Percentiles rank a stretch among this genome's conserved stretches.
Conservation (phyloP, 1,140 invertebrate species). For the Ectropis grisescens region DNA sequence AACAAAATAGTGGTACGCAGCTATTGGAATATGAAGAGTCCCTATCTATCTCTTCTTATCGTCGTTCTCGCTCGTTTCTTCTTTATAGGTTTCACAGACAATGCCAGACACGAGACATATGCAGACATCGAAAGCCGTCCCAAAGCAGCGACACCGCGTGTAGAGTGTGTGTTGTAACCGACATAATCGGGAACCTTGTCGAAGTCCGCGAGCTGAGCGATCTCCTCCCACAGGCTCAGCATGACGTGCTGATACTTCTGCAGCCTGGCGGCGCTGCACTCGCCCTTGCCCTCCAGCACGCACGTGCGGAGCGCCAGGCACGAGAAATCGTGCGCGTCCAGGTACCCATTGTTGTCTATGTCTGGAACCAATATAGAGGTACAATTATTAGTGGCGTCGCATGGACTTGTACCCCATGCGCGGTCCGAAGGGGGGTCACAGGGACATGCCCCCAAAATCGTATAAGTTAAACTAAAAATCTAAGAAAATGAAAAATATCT, state of each 20-base stretch:
- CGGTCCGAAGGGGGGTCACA: no score
- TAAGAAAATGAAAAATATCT: no score
- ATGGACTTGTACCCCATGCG: no score
- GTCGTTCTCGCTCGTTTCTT: no score
- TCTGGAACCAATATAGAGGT: conserved; percentile 68
- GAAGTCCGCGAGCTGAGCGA: conserved; percentile 85
- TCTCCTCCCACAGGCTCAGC: conserved; percentile 87
- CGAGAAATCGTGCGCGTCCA: conserved; percentile 86
- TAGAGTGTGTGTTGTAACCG: conserved; percentile 43
- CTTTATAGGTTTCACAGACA: no score
- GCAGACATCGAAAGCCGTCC: no score
- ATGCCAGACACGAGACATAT: no score
- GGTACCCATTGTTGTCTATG: conserved; percentile 85
- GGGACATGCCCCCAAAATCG: no score
- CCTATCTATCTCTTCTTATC: no score
- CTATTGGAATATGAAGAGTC: no score
- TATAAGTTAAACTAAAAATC: no score
- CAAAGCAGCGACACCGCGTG: conserved; percentile 10
- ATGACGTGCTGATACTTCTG: conserved; percentile 86
- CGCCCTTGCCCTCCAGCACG: conserved; percentile 84
- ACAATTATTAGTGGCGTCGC: neutral
- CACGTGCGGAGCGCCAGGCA: conserved; percentile 85
- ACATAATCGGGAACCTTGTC: conserved; percentile 80
- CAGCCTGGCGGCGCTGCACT: conserved; percentile 77
- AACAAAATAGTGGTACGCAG: no score